A percentile compares a stretch with the other conserved stretches of the same genome.
These are phyloP conservation scores for Neoaliturus tenellus DNA, from an alignment of 2,888 invertebrate genomes.

Conservation along the genomic window DNA sequence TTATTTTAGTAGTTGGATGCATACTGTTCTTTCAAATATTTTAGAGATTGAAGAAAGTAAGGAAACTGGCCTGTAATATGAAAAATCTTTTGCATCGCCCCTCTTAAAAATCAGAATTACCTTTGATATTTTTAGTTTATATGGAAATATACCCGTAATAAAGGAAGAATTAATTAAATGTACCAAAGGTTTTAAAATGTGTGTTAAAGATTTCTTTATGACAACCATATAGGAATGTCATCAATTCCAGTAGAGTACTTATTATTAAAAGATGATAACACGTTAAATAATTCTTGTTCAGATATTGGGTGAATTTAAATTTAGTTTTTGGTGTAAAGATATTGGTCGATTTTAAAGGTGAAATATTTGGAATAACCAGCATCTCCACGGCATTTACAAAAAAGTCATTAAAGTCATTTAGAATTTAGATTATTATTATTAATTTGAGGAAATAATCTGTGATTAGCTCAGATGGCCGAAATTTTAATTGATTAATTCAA, in stretches of 20 bases:
- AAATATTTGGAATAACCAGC: no score
- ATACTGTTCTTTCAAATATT: neutral
- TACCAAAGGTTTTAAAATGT: neutral
- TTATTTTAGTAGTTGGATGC: neutral
- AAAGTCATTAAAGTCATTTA: no score
- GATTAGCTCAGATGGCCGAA: no score
- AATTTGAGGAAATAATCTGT: no score
- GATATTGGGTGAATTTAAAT: no score
- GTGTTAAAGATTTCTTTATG: neutral
- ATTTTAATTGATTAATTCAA: no score
- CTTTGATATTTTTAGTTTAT: neutral
- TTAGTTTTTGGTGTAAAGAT: no score
- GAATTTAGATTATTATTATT: no score
- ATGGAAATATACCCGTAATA: neutral
- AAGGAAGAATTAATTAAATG: conserved; percentile 19
- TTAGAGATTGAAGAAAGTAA: conserved; percentile 3
- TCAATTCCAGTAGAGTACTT: conserved; percentile 13
- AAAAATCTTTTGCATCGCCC: neutral
- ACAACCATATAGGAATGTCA: neutral
- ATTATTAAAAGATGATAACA: conserved; percentile 3
- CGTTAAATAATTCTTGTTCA: no score
- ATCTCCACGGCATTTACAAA: no score
- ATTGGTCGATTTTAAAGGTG: no score
- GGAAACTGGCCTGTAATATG: neutral
- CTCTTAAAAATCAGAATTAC: neutral